phyloP scores from a whole-genome alignment of 2,888 invertebrate genomes.

The Odontothrips loti region DNA sequence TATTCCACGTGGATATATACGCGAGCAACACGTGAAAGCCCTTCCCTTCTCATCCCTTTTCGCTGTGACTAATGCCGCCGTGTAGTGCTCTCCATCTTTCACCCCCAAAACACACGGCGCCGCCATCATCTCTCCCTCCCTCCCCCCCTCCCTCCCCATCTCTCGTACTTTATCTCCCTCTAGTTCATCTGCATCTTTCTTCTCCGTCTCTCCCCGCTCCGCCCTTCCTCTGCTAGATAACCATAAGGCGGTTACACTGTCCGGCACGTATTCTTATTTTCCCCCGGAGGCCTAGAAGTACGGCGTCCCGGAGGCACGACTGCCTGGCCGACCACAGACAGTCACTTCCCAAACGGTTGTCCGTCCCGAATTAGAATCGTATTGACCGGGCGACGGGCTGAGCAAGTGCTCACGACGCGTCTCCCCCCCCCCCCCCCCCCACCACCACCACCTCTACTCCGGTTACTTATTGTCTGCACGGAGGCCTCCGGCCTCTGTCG shows the following conservation, averaged over 20 bases:
- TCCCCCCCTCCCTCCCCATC: not conserved
- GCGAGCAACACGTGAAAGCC: slow-evolving; percentile 18
- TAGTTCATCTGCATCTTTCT: not conserved
- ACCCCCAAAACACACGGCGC: not conserved
- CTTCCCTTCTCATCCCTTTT: not conserved
- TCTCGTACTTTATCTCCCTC: not conserved
- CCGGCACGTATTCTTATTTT: too few species aligned
- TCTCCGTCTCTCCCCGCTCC: not conserved
- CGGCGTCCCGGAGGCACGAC: too few species aligned
- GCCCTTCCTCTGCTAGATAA: not conserved
- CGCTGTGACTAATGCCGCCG: slow-evolving; percentile 10
- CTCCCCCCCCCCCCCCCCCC: too few species aligned
- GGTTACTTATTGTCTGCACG: too few species aligned
- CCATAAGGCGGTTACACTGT: too few species aligned
- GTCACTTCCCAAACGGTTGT: too few species aligned
- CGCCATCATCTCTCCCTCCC: not conserved
- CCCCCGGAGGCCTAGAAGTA: too few species aligned
- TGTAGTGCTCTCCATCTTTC: not conserved
- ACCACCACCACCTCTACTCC: too few species aligned
- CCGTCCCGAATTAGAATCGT: too few species aligned
- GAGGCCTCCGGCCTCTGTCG: not conserved
- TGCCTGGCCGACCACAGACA: too few species aligned
- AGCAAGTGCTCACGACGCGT: too few species aligned
- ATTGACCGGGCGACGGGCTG: too few species aligned
- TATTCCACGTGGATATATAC: slow-evolving; percentile 5